These are phyloP conservation scores for Etia nguti DNA, from an alignment of 2,113 vertebrate species.

Conservation along the genomic window DNA sequence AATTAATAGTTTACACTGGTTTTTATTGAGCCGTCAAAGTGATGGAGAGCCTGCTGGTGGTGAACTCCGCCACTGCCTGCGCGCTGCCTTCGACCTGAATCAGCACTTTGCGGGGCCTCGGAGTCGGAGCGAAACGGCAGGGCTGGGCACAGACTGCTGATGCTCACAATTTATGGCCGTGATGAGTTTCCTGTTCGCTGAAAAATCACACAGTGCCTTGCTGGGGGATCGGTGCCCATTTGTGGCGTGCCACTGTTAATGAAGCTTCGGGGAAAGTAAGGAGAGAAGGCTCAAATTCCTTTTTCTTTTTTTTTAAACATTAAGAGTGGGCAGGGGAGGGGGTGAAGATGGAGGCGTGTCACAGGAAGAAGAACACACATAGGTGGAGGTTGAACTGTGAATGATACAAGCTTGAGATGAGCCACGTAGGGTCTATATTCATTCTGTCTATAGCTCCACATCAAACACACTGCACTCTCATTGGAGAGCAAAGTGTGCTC, in stretches of 20 bases:
- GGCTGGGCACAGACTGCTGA: slow-evolving; percentile 59
- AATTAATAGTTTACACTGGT: slow-evolving; percentile 83
- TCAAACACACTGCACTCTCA: neutral
- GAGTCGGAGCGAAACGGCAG: slow-evolving; percentile 42
- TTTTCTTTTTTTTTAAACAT: neutral
- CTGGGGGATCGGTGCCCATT: slow-evolving; percentile 35
- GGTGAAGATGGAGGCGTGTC: neutral
- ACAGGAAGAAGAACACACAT: neutral
- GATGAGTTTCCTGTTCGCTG: slow-evolving; percentile 66
- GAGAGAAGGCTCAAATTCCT: neutral
- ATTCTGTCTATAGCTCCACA: neutral
- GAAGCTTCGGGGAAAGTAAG: slow-evolving; percentile 35
- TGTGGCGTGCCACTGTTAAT: slow-evolving; percentile 51
- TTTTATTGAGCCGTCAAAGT: slow-evolving; percentile 84
- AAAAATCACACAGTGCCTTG: slow-evolving; percentile 53
- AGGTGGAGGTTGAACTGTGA: neutral
- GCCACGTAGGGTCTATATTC: neutral
- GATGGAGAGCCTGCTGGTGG: slow-evolving; percentile 72
- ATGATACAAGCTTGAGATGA: neutral
- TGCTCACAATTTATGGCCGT: slow-evolving; percentile 63
- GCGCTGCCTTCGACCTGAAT: slow-evolving; percentile 64
- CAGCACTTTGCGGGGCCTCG: slow-evolving; percentile 68
- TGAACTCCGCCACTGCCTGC: slow-evolving; percentile 53
- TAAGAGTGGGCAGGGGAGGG: neutral
- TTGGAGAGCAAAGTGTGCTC: neutral